Percentiles rank a stretch among this genome's conserved stretches.
Evolutionary conservation across 2,113 vertebrate species (phyloP).

Genomic region (cat (Felis catus)): DNA sequence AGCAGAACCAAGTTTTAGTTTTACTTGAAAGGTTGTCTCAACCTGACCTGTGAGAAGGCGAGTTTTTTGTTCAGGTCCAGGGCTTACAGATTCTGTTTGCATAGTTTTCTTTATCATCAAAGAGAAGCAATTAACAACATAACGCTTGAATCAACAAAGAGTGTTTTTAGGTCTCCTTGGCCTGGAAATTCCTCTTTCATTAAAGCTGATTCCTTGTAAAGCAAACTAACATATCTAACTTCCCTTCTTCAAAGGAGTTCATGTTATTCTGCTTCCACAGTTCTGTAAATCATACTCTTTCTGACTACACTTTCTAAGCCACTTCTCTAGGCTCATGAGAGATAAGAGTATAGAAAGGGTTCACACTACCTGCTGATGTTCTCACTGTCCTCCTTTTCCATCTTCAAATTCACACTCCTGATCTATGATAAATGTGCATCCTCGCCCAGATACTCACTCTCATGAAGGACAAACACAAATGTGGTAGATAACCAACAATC

Average conservation of each 20-base stretch:
- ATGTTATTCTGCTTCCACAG: neutral
- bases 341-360: neutral
- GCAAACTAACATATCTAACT: neutral
- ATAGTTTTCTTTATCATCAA: neutral
- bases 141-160: neutral
- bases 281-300: neutral
- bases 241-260: neutral
- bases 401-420: neutral
- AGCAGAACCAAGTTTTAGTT: neutral
- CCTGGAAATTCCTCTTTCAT: neutral
- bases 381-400: neutral
- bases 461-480: neutral
- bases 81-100: neutral
- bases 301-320: neutral
- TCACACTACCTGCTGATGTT: neutral
- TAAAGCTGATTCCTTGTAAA: slow-evolving; percentile 14
- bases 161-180: neutral
- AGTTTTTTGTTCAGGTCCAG: neutral
- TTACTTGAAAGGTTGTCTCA: neutral
- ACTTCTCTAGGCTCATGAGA: neutral
- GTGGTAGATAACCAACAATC: neutral
- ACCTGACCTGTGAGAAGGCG: neutral
- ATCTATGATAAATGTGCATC: neutral
- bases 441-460: neutral
- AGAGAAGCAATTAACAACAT: slow-evolving; percentile 12